Conservation (phyloP, 2,113 vertebrate species). For the Toxotes chatareus region DNA sequence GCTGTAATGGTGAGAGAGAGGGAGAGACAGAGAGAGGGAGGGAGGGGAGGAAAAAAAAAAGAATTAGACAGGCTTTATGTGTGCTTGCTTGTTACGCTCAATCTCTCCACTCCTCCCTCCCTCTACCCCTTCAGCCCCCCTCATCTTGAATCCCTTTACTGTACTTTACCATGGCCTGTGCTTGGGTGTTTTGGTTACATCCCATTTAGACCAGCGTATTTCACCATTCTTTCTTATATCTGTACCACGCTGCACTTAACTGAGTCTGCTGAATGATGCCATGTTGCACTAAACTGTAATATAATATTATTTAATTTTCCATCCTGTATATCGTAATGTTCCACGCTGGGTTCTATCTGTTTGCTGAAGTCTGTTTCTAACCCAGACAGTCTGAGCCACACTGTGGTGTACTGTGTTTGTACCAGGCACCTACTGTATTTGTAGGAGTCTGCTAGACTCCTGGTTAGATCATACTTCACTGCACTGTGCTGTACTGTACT, state of each 20-base stretch:
- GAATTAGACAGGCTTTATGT: slow-evolving; percentile 76
- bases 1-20: slow-evolving; percentile 79
- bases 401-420: slow-evolving; percentile 35
- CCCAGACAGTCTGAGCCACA: slow-evolving; percentile 33
- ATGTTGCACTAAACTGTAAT: not conserved
- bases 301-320: slow-evolving; percentile 7
- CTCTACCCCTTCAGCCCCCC: slow-evolving; percentile 54
- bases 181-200: slow-evolving; percentile 36
- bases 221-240: not conserved
- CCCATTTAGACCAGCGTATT: slow-evolving; percentile 13
- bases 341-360: slow-evolving; percentile 15
- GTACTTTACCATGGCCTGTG: slow-evolving; percentile 34
- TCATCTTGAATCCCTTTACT: slow-evolving; percentile 76
- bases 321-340: slow-evolving; percentile 9
- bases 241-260: not conserved
- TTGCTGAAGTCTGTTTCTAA: slow-evolving; percentile 13
- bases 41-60: slow-evolving; percentile 57
- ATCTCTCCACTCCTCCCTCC: slow-evolving; percentile 66
- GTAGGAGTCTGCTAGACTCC: slow-evolving; percentile 41
- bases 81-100: slow-evolving; percentile 79
- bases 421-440: slow-evolving; percentile 35
- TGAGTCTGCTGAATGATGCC: slow-evolving; percentile 1
- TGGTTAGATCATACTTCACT: slow-evolving; percentile 33
- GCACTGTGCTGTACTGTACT: slow-evolving; percentile 30
- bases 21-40: slow-evolving; percentile 45